phyloP scores from a whole-genome alignment of 2,888 invertebrate species.

The Drosophila kuntzei region DNA sequence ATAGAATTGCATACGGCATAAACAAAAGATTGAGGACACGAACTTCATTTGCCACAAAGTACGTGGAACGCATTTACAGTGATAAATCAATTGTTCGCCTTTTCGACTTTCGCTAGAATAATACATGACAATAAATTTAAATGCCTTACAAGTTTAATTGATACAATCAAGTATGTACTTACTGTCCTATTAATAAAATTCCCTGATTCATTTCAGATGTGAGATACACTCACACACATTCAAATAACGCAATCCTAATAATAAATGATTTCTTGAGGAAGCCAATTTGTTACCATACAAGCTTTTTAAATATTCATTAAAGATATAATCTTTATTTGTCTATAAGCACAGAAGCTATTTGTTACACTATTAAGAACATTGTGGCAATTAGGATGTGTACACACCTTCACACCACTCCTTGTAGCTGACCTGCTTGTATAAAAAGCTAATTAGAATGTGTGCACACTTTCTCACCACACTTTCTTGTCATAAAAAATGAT shows the following conservation, averaged over 20 bases:
- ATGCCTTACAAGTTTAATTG: background rate
- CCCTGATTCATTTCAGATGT: background rate
- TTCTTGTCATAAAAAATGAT: background rate
- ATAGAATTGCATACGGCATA: conserved; percentile 20
- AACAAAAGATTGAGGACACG: conserved; percentile 54
- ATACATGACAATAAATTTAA: background rate
- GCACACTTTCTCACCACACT: conserved; percentile 1
- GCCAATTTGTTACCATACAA: conserved; percentile 14
- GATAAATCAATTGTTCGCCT: conserved; percentile 8
- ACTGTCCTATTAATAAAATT: background rate
- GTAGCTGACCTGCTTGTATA: background rate
- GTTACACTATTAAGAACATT: background rate
- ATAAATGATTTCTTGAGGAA: conserved; percentile 4
- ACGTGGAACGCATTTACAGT: conserved; percentile 30
- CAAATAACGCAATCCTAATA: background rate
- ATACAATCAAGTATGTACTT: background rate
- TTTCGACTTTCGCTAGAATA: conserved; percentile 11
- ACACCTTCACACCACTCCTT: background rate
- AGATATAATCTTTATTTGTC: conserved; percentile 14
- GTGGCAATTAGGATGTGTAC: background rate
- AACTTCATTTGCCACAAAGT: conserved; percentile 28
- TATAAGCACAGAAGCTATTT: background rate
- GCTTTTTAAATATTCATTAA: conserved; percentile 13
- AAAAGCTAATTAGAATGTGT: background rate
- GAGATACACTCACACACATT: background rate